These are phyloP conservation scores for Leptinotarsa defecta DNA, from an alignment of 1,140 invertebrate species.

Conservation along the genomic window DNA sequence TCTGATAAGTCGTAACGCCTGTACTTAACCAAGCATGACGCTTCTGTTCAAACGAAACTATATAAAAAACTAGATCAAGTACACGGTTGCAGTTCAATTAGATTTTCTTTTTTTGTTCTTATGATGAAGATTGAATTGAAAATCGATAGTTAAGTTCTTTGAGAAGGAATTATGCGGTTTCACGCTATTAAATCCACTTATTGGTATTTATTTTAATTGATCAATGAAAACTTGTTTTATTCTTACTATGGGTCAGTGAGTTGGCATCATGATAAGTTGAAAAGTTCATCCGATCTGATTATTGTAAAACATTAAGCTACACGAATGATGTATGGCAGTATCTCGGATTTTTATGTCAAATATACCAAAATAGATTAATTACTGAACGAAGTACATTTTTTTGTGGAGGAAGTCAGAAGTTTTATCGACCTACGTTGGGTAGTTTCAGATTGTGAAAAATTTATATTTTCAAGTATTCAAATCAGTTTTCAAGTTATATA, in stretches of 20 bases:
- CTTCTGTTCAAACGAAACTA: conserved; percentile 3
- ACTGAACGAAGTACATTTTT: no score
- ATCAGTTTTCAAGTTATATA: no score
- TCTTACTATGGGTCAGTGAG: background rate
- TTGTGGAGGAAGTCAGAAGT: no score
- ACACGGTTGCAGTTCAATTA: conserved; percentile 5
- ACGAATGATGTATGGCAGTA: no score
- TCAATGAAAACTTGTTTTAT: background rate
- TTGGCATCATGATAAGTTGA: no score
- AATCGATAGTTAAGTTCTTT: background rate
- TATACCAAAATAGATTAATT: no score
- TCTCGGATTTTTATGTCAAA: no score
- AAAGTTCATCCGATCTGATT: no score
- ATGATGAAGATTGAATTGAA: conserved; percentile 3
- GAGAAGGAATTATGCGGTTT: background rate
- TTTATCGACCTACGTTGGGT: no score
- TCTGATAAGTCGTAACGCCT: background rate
- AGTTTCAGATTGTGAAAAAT: no score
- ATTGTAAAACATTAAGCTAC: no score
- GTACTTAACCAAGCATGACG: background rate
- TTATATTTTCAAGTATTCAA: no score
- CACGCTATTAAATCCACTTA: background rate
- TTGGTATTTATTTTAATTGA: conserved; percentile 1
- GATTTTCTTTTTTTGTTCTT: background rate
- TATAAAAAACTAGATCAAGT: conserved; percentile 1